Percentiles rank a stretch among this genome's conserved stretches.
These are phyloP conservation scores for Dromaius novaehollandiae DNA, from an alignment of 2,113 vertebrate genomes.

Conservation along the genomic window DNA sequence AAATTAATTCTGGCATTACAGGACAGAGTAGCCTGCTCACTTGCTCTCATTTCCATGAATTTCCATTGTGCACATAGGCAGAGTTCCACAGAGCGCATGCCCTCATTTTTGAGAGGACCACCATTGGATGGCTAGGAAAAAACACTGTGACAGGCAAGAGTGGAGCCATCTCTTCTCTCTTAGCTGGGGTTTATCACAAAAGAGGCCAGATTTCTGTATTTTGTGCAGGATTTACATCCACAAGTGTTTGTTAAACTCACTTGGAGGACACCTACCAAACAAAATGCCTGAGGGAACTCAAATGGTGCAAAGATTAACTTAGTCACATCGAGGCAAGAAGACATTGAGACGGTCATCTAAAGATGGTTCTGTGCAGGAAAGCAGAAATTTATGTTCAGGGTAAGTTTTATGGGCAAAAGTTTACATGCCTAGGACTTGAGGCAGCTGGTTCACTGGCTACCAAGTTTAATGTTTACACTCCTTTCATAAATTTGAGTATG, in stretches of 20 bases:
- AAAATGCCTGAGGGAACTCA: neutral
- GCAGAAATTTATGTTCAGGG: neutral
- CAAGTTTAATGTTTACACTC: neutral
- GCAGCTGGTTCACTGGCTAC: neutral
- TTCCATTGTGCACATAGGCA: neutral
- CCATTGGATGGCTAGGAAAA: neutral
- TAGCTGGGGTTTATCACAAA: neutral
- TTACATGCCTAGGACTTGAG: neutral
- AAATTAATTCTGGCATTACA: neutral
- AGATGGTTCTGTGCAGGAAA: neutral
- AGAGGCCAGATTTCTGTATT: neutral
- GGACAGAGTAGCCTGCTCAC: neutral
- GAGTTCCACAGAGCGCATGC: neutral
- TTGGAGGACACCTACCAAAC: neutral
- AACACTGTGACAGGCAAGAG: neutral
- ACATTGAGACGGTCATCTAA: neutral
- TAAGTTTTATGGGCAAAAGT: neutral
- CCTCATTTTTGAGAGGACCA: neutral
- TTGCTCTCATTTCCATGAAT: neutral
- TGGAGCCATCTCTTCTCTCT: neutral
- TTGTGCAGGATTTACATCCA: neutral
- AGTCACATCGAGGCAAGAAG: neutral
- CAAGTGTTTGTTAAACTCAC: neutral
- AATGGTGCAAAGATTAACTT: neutral
- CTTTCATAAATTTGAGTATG: neutral